These are phyloP conservation scores for Eueides isabella DNA, from an alignment of 1,140 invertebrate genomes.

Conservation along the genomic window DNA sequence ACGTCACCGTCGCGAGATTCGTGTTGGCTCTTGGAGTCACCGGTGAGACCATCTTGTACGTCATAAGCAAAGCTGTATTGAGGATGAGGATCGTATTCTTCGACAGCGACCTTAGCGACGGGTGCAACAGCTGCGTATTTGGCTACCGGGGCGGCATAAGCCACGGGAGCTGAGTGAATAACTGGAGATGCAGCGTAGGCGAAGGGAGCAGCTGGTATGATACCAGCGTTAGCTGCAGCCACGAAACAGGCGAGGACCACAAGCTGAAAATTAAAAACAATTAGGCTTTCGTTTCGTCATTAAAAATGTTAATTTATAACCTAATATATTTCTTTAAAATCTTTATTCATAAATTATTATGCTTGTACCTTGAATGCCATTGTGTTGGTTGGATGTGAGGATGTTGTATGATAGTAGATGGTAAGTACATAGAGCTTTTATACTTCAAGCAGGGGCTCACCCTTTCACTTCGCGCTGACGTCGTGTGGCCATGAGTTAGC, in stretches of 20 bases:
- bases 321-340: not conserved
- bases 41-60: slow-evolving; percentile 85
- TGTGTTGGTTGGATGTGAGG: slow-evolving; percentile 54
- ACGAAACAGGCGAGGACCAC: slow-evolving; percentile 64
- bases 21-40: slow-evolving; percentile 86
- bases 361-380: slow-evolving; percentile 73
- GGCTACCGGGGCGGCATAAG: slow-evolving; percentile 45
- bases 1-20: slow-evolving; percentile 85
- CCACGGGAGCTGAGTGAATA: slow-evolving; percentile 65
- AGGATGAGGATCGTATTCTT: slow-evolving; percentile 78
- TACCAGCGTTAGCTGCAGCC: slow-evolving; percentile 62
- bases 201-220: slow-evolving; percentile 51
- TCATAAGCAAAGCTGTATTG: slow-evolving; percentile 85
- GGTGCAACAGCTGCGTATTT: slow-evolving; percentile 43
- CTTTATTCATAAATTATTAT: not conserved
- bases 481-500: slow-evolving; percentile 59
- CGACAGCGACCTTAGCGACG: slow-evolving; percentile 43
- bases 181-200: slow-evolving; percentile 51
- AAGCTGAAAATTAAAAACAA: slow-evolving; percentile 57
- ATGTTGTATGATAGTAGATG: slow-evolving; percentile 68
- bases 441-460: slow-evolving; percentile 64
- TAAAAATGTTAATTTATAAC: no score
- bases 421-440: slow-evolving; percentile 67
- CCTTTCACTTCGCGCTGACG: slow-evolving; percentile 68
- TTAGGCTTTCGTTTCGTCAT: not conserved